Base-by-base conservation (phyloP, 2,797 vertebrate species). In the Phoebastria nigripes region DNA sequence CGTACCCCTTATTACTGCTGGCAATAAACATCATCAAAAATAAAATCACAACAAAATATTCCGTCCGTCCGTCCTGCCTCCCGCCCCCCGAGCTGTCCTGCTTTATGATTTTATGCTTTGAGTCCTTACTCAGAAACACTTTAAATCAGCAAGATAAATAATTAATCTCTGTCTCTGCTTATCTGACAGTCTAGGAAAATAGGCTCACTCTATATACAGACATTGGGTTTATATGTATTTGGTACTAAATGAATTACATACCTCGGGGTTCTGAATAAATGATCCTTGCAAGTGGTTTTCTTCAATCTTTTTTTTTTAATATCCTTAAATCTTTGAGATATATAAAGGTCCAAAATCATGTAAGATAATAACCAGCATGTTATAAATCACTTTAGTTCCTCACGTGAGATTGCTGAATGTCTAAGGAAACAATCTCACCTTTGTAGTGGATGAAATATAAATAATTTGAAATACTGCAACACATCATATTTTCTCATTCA, bases 331-430 rank as follows among this genome's bases (percentile, higher is more conserved):
- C 85, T 94, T 97, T 89, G 63, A 91, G 78, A 31, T 77, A 71
- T 69, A 87, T 79, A 83, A 92, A 86, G 58, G 65, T 84, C 83
- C 66, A 80, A 94, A 96, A 93, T 94, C 62, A 44, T 0, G 0
- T 26, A 87, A 91, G 88, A 96, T 94, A 90, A 96, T 96, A 96
- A 94, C 55, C 72, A 93, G 65, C 19, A 14, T 1, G 7, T 33
- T 80, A 76, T 94, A 96, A 96, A 93, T 91, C 87, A 95, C 33
- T 91, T 95, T 91, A 94, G 87, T 96, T 90, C 74, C 81, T 95
- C 95, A 82, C 0, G 6, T 87, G 90, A 96, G 93, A 87, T 71
- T 63, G 61, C 59, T 1, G 2, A 94, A 92, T 73, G 82, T 95
- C 85, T 90, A 77, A 96, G 82, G 90, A 78, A 95, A 94, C 54